phyloP scores from a whole-genome alignment of 2,888 invertebrate species.

The Sesia bembeciformis region DNA sequence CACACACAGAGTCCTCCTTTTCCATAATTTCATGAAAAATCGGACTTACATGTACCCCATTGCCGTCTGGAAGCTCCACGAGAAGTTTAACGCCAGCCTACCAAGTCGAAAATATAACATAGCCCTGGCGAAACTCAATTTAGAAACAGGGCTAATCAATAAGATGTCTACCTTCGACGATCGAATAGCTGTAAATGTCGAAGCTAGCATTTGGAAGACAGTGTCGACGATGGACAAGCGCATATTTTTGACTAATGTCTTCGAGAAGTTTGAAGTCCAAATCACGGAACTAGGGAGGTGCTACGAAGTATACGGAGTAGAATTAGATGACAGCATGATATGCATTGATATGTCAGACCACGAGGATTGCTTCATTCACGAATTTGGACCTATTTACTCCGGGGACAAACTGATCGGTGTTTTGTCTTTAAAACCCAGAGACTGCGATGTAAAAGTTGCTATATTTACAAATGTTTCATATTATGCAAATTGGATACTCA shows the following conservation, averaged over 20 bases:
- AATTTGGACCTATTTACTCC: conserved; percentile 49
- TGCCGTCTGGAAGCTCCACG: conserved; percentile 48
- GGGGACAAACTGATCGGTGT: conserved; percentile 44
- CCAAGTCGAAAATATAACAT: conserved; percentile 36
- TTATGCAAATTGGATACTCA: conserved; percentile 24
- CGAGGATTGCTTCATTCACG: conserved; percentile 51
- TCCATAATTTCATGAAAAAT: conserved; percentile 41
- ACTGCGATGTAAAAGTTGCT: conserved; percentile 33
- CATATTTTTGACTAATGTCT: conserved; percentile 48
- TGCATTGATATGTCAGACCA: conserved; percentile 42
- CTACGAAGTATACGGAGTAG: conserved; percentile 36
- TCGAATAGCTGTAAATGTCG: conserved; percentile 7
- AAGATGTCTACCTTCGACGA: conserved; percentile 37
- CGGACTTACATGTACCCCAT: conserved; percentile 40
- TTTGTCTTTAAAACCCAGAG: conserved; percentile 34
- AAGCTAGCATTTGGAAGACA: conserved; percentile 53
- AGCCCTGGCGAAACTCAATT: conserved; percentile 47
- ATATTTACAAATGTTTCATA: conserved; percentile 30
- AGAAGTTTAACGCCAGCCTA: conserved; percentile 31
- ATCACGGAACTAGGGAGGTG: conserved; percentile 23
- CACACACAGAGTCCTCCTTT: conserved; percentile 40
- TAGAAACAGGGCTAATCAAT: conserved; percentile 22
- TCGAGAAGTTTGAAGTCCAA: conserved; percentile 27
- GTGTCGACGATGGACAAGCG: conserved; percentile 47
- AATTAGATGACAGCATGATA: conserved; percentile 35